Percentiles rank a stretch among this genome's conserved stretches.
These are phyloP conservation scores for Lagocephalus sceleratus DNA, from an alignment of 2,797 vertebrate species.

Conservation along the genomic window DNA sequence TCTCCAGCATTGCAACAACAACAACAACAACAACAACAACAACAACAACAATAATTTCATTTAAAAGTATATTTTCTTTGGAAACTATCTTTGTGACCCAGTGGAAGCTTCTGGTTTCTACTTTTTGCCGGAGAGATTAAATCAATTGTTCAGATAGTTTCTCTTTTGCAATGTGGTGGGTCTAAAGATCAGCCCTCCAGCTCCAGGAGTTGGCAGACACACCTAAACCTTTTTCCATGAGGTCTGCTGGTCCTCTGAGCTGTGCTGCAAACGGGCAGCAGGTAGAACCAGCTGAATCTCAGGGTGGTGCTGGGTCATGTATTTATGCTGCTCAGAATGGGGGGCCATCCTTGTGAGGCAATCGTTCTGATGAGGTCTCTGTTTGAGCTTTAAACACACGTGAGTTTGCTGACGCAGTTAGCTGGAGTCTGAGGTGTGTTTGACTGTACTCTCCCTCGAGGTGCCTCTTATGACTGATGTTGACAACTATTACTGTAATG, in stretches of 20 bases:
- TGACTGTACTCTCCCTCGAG: neutral
- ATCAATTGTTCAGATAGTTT: neutral
- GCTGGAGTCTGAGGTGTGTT: neutral
- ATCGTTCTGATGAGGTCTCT: too few relatives aligned
- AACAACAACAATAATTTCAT: neutral
- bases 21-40: too few relatives aligned
- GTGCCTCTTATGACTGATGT: slow-evolving; percentile 14
- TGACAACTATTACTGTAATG: slow-evolving; percentile 51
- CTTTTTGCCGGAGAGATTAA: neutral
- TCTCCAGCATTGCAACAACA: too few relatives aligned
- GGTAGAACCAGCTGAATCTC: too few relatives aligned
- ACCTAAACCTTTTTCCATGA: neutral
- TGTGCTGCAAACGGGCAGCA: too few relatives aligned
- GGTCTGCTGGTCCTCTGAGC: too few relatives aligned
- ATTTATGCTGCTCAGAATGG: too few relatives aligned
- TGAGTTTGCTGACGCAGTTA: too few relatives aligned
- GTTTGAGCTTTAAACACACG: too few relatives aligned
- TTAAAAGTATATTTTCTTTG: too few relatives aligned
- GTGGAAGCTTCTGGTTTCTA: neutral
- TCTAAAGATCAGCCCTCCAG: slow-evolving; percentile 4
- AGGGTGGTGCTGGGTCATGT: too few relatives aligned
- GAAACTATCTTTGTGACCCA: neutral
- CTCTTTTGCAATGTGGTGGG: neutral
- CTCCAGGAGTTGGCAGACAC: slow-evolving; percentile 23
- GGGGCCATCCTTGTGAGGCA: too few relatives aligned